phyloP scores from a whole-genome alignment of 2,797 vertebrate species.

The Melanotaenia parkinsoni region DNA sequence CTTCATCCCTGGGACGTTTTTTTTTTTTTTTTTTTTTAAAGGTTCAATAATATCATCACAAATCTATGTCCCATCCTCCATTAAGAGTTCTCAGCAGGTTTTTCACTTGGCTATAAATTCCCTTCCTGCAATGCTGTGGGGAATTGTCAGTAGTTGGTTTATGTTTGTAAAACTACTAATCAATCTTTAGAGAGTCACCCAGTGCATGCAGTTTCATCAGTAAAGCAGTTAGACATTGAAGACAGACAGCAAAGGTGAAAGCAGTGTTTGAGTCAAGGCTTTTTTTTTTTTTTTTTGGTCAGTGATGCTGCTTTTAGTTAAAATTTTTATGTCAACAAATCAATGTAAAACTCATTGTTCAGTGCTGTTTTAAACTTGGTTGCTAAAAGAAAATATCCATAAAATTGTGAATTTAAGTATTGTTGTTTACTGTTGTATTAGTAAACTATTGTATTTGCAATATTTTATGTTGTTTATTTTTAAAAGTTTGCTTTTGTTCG shows the following conservation, averaged over 20 bases:
- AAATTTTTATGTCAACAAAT: neutral
- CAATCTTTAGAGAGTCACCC: conserved; percentile 50
- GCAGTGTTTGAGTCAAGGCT: conserved; percentile 5
- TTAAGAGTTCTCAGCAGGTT: conserved; percentile 27
- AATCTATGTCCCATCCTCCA: conserved; percentile 51
- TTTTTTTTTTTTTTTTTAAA: neutral
- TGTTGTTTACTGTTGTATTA: too few species aligned
- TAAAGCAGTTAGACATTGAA: conserved; percentile 23
- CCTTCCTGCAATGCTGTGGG: conserved; percentile 40
- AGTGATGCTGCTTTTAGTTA: too few species aligned
- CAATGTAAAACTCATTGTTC: too few species aligned
- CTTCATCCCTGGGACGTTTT: conserved; percentile 58
- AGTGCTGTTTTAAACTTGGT: too few species aligned
- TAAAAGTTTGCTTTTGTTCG: too few species aligned
- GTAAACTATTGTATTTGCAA: too few species aligned
- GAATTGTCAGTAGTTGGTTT: conserved; percentile 63
- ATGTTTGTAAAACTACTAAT: conserved; percentile 68
- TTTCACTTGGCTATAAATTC: conserved; percentile 56
- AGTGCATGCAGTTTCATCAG: conserved; percentile 48
- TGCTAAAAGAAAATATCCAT: too few species aligned
- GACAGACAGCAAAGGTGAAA: conserved; percentile 43
- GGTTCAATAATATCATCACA: conserved; percentile 50
- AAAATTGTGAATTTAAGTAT: too few species aligned
- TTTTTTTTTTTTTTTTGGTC: too few species aligned
- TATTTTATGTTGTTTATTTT: too few species aligned